Evolutionary conservation across 2,888 invertebrate genomes (phyloP).

Genomic region (Odontocerum albicorne): DNA sequence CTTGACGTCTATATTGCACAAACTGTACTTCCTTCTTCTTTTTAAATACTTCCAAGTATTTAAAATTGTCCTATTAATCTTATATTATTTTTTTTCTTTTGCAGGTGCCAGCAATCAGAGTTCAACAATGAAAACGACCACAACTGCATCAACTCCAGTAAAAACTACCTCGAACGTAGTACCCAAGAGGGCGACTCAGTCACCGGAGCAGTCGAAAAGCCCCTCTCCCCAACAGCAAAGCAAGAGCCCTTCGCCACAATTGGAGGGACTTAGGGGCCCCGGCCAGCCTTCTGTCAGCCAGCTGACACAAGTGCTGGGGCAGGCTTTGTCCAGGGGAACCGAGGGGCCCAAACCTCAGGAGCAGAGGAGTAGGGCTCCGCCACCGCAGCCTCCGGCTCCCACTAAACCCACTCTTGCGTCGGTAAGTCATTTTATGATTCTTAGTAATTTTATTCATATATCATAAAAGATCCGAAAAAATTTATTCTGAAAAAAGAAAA

Average conservation of each 20-base stretch:
- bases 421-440: conserved; percentile 47
- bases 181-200: conserved; percentile 10
- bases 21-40: too few species aligned
- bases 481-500: too few species aligned
- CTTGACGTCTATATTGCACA: too few species aligned
- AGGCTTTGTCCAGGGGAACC: conserved; percentile 41
- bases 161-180: conserved; percentile 13
- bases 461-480: conserved; percentile 58
- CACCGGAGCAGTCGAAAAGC: conserved; percentile 47
- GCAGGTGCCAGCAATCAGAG: too few species aligned
- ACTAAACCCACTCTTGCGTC: conserved; percentile 66
- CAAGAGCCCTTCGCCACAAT: conserved; percentile 7
- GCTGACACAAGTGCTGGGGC: conserved; percentile 49
- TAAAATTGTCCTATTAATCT: too few species aligned
- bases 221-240: conserved; percentile 41
- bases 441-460: conserved; percentile 46
- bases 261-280: neutral
- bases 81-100: too few species aligned
- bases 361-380: conserved; percentile 64
- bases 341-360: conserved; percentile 26
- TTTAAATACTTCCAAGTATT: too few species aligned
- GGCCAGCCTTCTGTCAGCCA: conserved; percentile 41
- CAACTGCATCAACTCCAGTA: neutral
- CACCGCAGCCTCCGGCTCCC: conserved; percentile 76
- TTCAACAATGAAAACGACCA: too few species aligned